Percentiles rank a stretch among this genome's conserved stretches.
These are phyloP conservation scores for Cheilosia soror DNA, from an alignment of 2,888 invertebrate species.

Conservation along the genomic window DNA sequence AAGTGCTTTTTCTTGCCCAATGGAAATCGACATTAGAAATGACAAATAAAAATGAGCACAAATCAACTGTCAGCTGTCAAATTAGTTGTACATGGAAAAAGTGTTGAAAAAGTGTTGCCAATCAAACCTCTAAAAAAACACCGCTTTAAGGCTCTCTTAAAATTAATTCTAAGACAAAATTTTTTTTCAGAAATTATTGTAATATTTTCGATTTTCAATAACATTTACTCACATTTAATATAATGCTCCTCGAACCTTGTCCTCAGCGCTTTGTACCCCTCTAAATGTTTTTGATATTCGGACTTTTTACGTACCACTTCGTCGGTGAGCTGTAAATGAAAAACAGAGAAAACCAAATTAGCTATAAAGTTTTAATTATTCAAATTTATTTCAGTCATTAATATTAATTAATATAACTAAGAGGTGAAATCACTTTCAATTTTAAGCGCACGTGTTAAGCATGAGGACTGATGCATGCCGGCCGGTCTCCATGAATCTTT, in stretches of 20 bases:
- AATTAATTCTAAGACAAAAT: too few species aligned
- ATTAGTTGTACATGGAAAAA: too few species aligned
- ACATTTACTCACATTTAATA: constrained; percentile 90
- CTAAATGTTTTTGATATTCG: constrained; percentile 96
- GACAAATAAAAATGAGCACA: too few species aligned
- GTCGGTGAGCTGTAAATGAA: constrained; percentile 91
- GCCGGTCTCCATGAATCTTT: constrained; percentile 15
- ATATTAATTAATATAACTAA: constrained; percentile 1
- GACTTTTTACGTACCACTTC: constrained; percentile 93
- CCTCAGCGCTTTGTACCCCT: constrained; percentile 93
- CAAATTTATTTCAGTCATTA: constrained; percentile 5
- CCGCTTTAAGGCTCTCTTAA: too few species aligned
- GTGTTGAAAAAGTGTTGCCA: too few species aligned
- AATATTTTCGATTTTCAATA: background rate
- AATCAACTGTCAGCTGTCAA: too few species aligned
- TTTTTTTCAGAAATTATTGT: too few species aligned
- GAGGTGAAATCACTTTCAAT: constrained; percentile 14
- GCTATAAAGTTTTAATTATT: background rate
- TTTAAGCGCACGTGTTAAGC: constrained; percentile 30
- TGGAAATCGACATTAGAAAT: too few species aligned
- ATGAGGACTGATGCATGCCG: background rate
- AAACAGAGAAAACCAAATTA: constrained; percentile 52
- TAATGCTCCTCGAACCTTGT: constrained; percentile 97
- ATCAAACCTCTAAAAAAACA: too few species aligned
- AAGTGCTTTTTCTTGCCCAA: too few species aligned